These are phyloP conservation scores for Poeciliopsis presidionis DNA, from an alignment of 2,797 vertebrate species.

Conservation along the genomic window DNA sequence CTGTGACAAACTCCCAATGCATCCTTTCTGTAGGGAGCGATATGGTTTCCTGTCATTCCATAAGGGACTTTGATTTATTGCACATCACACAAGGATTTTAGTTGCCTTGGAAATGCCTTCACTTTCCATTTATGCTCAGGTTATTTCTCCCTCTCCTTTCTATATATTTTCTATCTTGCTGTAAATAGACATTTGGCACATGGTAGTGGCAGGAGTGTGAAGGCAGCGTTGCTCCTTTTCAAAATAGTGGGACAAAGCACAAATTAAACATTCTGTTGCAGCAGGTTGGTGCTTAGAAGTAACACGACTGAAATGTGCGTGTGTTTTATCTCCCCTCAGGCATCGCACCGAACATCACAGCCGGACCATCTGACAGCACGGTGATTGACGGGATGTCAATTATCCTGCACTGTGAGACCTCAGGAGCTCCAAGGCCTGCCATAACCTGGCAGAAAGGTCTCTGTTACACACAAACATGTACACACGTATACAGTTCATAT, in stretches of 20 bases:
- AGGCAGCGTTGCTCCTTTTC: conserved; percentile 49
- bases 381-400: conserved; percentile 96
- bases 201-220: conserved; percentile 42
- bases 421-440: conserved; percentile 91
- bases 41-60: conserved; percentile 56
- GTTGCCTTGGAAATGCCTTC: conserved; percentile 49
- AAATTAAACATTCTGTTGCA: conserved; percentile 44
- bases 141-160: conserved; percentile 24
- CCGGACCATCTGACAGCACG: conserved; percentile 93
- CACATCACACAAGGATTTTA: conserved; percentile 58
- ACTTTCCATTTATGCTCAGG: conserved; percentile 25
- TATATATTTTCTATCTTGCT: conserved; percentile 22
- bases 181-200: conserved; percentile 21
- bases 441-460: conserved; percentile 98
- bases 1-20: conserved; percentile 41
- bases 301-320: conserved; percentile 44
- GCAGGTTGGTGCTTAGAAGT: conserved; percentile 35
- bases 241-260: conserved; percentile 61
- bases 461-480: conserved; percentile 1
- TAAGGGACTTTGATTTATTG: conserved; percentile 68
- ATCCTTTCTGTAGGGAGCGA: conserved; percentile 37
- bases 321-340: conserved; percentile 75
- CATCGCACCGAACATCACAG: conserved; percentile 96
- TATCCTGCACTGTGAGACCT: conserved; percentile 94
- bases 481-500: not conserved